Base-by-base conservation (phyloP, 2,888 invertebrate species). In the Ceraclea dissimilis region DNA sequence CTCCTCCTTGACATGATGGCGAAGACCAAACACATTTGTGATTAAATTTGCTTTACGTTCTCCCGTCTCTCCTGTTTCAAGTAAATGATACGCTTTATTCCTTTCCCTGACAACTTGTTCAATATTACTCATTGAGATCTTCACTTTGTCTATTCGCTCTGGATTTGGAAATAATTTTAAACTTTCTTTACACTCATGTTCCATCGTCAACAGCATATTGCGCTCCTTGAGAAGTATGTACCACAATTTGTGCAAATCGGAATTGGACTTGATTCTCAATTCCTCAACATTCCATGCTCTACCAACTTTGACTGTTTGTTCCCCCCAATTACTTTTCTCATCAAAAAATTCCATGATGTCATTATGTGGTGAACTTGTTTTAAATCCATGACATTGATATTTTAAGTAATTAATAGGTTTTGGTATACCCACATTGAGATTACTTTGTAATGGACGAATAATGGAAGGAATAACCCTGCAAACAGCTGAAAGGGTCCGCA, bases 131-230 rank as follows among this genome's bases (percentile, higher is more conserved):
- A 99, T 99, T 17, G 96, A 95, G 64, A 90, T 89, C 68, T 91
- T 84, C 0, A 97, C 90, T 80, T 96, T 97, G 67, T 95, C 94
- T 52, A 94, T 76, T 65, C 97, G 80, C 72, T 98, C 97, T 2
- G 95, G 94, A 72, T 83, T 94, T 1, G 96, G 93, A 70, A 97
- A 91, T 5, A 86, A 63, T 68, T 82, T 76, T 62, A 75, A 72
- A 67, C 84, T 75, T 43, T 81, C 72, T 51, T 85, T 83, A 71
- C 83, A 82, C 69, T 87, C 88, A 60, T 91, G 82, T 73, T 96
- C 92, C 97, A 98, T 96, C 1, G 98, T 97, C 61, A 93, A 72
- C 17, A 99, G 76, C 97, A 98, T 97, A 71, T 99, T 99, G 54
- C 87, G 81, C 73, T 99, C 99, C 75, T 98, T 99, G 52, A 97